Conservation (phyloP, 2,888 invertebrate genomes). For the Scaptomyza polygonia region DNA sequence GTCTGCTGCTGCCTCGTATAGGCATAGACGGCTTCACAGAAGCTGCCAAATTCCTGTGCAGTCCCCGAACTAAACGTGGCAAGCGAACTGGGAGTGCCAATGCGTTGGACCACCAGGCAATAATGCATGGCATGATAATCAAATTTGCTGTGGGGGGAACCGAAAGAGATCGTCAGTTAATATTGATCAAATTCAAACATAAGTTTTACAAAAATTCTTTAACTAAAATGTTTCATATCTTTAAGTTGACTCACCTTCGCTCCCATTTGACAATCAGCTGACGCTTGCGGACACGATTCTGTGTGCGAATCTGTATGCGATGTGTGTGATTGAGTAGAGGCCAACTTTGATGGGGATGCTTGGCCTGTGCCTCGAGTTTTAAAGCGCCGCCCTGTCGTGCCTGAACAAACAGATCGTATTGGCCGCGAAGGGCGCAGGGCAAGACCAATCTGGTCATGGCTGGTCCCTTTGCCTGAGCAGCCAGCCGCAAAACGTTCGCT, state of each 20-base stretch:
- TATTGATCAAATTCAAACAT: background rate
- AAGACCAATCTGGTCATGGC: constrained; percentile 71
- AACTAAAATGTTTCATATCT: background rate
- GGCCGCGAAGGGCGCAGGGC: constrained; percentile 83
- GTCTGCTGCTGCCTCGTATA: constrained; percentile 54
- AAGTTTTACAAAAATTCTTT: too few species aligned
- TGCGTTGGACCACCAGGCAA: constrained; percentile 81
- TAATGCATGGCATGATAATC: constrained; percentile 84
- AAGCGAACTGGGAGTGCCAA: constrained; percentile 42
- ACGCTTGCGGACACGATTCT: constrained; percentile 84
- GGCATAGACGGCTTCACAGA: constrained; percentile 61
- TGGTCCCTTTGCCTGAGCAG: constrained; percentile 53
- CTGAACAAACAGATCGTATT: constrained; percentile 83
- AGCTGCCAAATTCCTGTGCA: constrained; percentile 71
- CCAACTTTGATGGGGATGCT: constrained; percentile 83
- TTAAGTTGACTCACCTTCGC: constrained; percentile 53
- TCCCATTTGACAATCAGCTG: constrained; percentile 84
- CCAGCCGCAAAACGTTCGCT: constrained; percentile 81
- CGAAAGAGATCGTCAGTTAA: background rate
- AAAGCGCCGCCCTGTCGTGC: constrained; percentile 80
- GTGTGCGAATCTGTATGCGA: constrained; percentile 81
- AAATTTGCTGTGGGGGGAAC: constrained; percentile 73
- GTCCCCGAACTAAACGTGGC: constrained; percentile 25
- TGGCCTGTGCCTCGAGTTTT: constrained; percentile 80
- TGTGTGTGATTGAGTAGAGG: constrained; percentile 83